Percentiles rank a stretch among this genome's conserved stretches.
Evolutionary conservation across 2,113 vertebrate genomes (phyloP).

Genomic region (Oceanites oceanicus): DNA sequence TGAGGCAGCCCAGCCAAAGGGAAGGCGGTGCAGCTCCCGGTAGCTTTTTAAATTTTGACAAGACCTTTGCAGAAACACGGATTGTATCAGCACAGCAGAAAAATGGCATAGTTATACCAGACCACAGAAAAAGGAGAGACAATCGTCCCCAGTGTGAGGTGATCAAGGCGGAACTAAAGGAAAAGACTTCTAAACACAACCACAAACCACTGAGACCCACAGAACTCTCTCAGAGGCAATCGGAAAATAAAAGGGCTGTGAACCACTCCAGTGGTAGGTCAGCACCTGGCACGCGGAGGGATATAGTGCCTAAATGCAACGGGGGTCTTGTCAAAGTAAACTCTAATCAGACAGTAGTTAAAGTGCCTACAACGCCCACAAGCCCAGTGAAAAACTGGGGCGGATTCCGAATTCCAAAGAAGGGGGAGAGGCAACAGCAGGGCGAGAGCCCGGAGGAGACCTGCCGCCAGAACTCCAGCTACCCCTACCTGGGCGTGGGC

Average conservation of each 20-base stretch:
- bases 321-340: conserved; percentile 75
- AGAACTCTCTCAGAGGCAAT: conserved; percentile 71
- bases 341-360: conserved; percentile 67
- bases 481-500: conserved; percentile 64
- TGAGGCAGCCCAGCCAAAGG: conserved; percentile 36
- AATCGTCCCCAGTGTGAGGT: conserved; percentile 64
- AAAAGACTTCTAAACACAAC: conserved; percentile 74
- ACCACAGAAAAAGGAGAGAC: conserved; percentile 77
- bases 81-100: conserved; percentile 70
- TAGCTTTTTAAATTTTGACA: conserved; percentile 58
- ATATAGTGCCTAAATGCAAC: conserved; percentile 74
- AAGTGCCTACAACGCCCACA: conserved; percentile 76
- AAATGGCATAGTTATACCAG: conserved; percentile 62
- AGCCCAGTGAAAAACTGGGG: conserved; percentile 90
- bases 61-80: conserved; percentile 64
- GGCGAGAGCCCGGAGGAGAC: conserved; percentile 51
- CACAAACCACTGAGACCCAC: conserved; percentile 74
- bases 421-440: conserved; percentile 79
- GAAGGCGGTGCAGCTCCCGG: conserved; percentile 2
- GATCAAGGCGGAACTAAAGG: conserved; percentile 70
- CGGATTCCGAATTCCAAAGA: conserved; percentile 94
- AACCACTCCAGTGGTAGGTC: conserved; percentile 64
- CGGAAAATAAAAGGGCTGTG: conserved; percentile 66
- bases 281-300: conserved; percentile 56
- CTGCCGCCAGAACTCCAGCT: conserved; percentile 68